Evolutionary conservation across 2,797 vertebrate species (phyloP).

Genomic region (Euphonia xanthogaster): DNA sequence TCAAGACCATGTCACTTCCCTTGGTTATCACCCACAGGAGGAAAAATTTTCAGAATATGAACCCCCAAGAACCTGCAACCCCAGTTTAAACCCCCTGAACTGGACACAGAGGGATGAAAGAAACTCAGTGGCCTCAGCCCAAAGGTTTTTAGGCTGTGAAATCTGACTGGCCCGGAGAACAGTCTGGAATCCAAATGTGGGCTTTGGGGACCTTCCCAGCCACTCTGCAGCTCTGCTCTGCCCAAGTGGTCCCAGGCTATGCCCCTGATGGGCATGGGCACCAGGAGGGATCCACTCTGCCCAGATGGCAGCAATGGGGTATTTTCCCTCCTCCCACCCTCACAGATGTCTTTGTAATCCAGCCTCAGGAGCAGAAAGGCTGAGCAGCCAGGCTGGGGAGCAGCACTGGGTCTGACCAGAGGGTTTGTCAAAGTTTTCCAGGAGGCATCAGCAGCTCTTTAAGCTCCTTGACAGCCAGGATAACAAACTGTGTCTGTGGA

Average conservation of each 20-base stretch:
- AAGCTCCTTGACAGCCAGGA: constrained; percentile 33
- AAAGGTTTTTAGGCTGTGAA: background rate
- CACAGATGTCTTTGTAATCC: background rate
- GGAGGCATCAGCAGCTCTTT: constrained; percentile 29
- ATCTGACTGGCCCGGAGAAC: background rate
- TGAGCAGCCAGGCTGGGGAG: background rate
- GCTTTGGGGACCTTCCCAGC: background rate
- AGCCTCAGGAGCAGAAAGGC: background rate
- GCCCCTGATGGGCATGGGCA: background rate
- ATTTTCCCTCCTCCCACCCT: background rate
- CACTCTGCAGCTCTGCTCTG: background rate
- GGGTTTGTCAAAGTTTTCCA: constrained; percentile 46
- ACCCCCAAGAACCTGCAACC: background rate
- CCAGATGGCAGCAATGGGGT: background rate
- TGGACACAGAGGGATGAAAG: rapidly evolving
- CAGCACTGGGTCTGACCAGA: background rate
- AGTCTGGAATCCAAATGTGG: background rate
- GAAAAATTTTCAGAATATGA: background rate
- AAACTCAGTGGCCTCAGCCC: background rate
- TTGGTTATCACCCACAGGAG: background rate
- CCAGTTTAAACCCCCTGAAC: background rate
- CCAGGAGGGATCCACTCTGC: background rate
- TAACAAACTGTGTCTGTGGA: constrained; percentile 43
- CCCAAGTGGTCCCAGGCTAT: background rate
- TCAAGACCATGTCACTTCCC: rapidly evolving